Percentiles rank a stretch among this genome's conserved stretches.
These are phyloP conservation scores for Orestias chungarensis DNA, from an alignment of 2,797 vertebrate genomes.

Conservation along the genomic window DNA sequence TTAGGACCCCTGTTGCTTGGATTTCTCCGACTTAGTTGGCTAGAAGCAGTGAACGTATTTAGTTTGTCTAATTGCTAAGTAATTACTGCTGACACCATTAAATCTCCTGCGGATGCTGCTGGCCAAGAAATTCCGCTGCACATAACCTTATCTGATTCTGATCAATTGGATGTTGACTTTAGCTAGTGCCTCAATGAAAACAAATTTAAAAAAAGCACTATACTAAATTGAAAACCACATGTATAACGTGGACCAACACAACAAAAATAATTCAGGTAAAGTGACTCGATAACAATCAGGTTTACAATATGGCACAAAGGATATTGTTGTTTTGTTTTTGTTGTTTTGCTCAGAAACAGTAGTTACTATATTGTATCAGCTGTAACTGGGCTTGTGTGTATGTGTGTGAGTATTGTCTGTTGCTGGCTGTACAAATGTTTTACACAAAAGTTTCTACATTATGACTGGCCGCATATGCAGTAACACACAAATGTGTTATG, in stretches of 20 bases:
- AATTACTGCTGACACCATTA: background rate
- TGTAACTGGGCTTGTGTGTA: background rate
- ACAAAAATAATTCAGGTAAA: background rate
- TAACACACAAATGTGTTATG: constrained; percentile 37
- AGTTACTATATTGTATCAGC: background rate
- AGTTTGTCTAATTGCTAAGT: background rate
- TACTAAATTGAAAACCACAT: background rate
- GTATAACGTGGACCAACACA: background rate
- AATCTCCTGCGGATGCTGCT: background rate
- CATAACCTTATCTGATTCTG: background rate
- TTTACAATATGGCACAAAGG: background rate
- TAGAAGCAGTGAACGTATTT: background rate
- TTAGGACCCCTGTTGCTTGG: background rate
- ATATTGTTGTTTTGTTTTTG: background rate
- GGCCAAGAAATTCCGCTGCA: background rate
- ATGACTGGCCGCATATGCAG: constrained; percentile 23
- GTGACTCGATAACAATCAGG: background rate
- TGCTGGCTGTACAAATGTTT: background rate
- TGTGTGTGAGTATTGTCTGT: background rate
- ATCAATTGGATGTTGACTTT: background rate
- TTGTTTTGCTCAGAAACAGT: background rate
- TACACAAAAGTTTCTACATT: background rate
- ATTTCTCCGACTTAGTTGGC: constrained; percentile 1
- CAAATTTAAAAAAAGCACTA: background rate
- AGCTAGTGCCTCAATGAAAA: background rate